Evolutionary conservation across 1,140 invertebrate genomes (phyloP), one percentile per base, ranked within the genome.

Genomic region (Leptopilina boulardi): DNA sequence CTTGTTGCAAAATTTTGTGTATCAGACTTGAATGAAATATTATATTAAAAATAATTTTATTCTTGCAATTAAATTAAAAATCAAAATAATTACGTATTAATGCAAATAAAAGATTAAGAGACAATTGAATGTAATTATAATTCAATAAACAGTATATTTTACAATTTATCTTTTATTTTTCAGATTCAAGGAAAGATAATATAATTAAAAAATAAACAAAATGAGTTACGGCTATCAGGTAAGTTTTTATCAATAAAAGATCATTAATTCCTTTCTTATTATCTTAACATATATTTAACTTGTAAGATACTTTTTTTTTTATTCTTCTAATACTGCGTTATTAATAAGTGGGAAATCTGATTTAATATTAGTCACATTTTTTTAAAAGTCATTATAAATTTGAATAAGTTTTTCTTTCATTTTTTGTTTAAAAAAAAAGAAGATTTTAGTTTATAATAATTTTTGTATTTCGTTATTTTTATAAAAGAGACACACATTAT

Each of bases 181-280:
- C 59, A 66, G 59, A 66, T 66, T 66, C 3, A 30, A 66, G 26
- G 10, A 66, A 2, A 6, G 26, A 66, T 18, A 66, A 66, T 3
- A n/a, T 13, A 30, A 11, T 2, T 15, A 9, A 5, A 66, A 66
- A 66, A 13, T 30, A 66, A 66, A 26, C 74, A 81, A 73, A 13
- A 81, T 81, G 80, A 81, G 80, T 75, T 81, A 81, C 77, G 77
- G 75, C 71, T 81, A 81, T 70, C 80, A 78, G 80, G 80, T 81
- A 76, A 76, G 73, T 70, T 72, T 47, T 5, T 30, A 30, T 34
- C 10, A 15, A 54, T n/a, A 15, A 13, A 38, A 30, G 26, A 38
- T 38, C 70, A 13, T 38, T 30, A 30, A 42, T 74, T 59, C 2
- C 42, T 47, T 19, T 70, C n/a, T n/a, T n/a, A n/a, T n/a, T n/a